Evolutionary conservation across 2,797 vertebrate genomes (phyloP).

Genomic region (Hemitrygon akajei): DNA sequence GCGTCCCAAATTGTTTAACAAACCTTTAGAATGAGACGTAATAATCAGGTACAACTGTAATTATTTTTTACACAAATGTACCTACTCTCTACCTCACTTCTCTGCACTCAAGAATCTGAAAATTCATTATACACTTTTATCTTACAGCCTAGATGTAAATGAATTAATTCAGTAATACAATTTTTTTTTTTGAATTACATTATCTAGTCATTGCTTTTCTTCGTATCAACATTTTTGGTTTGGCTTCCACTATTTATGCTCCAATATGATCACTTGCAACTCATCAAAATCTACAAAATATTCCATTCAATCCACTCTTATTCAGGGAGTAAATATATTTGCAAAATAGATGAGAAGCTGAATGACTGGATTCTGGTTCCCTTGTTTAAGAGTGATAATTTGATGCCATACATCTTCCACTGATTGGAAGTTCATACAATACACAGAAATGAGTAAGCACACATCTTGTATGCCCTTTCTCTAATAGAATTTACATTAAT

Average conservation of each 20-base stretch:
- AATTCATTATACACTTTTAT: neutral
- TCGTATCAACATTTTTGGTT: neutral
- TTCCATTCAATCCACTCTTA: slow-evolving; percentile 40
- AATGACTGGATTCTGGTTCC: slow-evolving; percentile 41
- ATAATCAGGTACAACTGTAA: neutral
- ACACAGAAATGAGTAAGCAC: neutral
- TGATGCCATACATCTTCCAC: neutral
- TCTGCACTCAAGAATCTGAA: no score
- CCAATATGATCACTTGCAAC: slow-evolving; percentile 37
- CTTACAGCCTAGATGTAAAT: neutral
- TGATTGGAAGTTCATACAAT: neutral
- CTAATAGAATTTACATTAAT: neutral
- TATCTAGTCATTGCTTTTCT: neutral
- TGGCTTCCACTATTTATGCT: slow-evolving; percentile 20
- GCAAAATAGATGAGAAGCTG: slow-evolving; percentile 42
- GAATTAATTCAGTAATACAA: neutral
- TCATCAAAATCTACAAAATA: slow-evolving; percentile 43
- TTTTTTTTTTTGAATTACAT: neutral
- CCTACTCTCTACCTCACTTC: no score
- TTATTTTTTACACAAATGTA: neutral
- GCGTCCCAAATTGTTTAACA: neutral
- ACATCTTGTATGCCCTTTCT: neutral
- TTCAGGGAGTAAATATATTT: slow-evolving; percentile 38
- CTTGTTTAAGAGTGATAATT: slow-evolving; percentile 39
- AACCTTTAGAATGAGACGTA: neutral